Evolutionary conservation across 2,113 vertebrate genomes (phyloP).

Genomic region (Burhinus oedicnemus): DNA sequence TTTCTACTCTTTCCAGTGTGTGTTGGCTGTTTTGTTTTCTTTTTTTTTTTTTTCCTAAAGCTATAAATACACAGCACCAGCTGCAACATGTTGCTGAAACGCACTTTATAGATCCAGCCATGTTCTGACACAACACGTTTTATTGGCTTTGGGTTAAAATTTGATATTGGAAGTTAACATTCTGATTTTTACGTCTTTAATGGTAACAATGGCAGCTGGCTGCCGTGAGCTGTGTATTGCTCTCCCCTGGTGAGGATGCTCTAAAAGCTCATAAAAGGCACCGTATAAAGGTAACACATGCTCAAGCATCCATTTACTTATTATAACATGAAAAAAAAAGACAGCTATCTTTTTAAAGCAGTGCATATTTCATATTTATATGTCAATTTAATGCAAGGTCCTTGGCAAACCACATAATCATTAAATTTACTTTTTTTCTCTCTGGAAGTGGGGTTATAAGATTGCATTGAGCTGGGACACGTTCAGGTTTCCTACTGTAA

Average conservation of each 20-base stretch:
- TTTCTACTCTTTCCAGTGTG: slow-evolving; percentile 44
- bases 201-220: slow-evolving; percentile 16
- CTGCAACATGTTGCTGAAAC: slow-evolving; percentile 79
- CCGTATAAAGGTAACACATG: slow-evolving; percentile 44
- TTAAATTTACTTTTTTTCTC: neutral
- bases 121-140: slow-evolving; percentile 84
- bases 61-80: slow-evolving; percentile 76
- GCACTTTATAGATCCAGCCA: slow-evolving; percentile 79
- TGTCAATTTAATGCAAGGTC: neutral
- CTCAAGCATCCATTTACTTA: slow-evolving; percentile 37
- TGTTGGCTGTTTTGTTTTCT: slow-evolving; percentile 19
- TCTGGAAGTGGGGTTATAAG: neutral
- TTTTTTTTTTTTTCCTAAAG: neutral
- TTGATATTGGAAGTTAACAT: slow-evolving; percentile 46
- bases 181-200: neutral
- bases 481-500: neutral
- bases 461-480: neutral
- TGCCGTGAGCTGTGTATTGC: neutral
- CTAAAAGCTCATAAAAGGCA: slow-evolving; percentile 53
- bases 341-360: neutral
- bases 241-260: neutral
- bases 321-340: neutral
- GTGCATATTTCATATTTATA: neutral
- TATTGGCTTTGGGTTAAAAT: slow-evolving; percentile 80
- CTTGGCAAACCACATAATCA: neutral